Base-by-base conservation (phyloP, 2,797 vertebrate genomes). In the Xiphophorus birchmanni region DNA sequence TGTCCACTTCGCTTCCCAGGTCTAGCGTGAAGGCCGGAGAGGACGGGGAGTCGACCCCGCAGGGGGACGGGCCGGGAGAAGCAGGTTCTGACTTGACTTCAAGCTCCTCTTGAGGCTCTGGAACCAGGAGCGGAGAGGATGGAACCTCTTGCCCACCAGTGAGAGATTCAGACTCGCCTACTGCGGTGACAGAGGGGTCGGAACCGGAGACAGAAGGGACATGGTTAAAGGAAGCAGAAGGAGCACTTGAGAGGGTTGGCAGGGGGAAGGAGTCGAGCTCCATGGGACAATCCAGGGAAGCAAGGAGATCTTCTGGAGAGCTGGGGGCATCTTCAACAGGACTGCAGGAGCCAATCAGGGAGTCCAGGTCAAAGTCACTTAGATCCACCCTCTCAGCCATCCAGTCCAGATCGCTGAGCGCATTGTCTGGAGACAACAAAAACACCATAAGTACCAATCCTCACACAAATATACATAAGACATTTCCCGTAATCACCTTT, bases 311-410 rank as follows among this genome's bases (percentile, higher is more conserved):
- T 63, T 97, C 96, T 88, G 96, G 93, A 84, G 97, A 96, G 93
- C 95, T 92, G 81, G 96, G 95, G 83, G 95, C 88, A 93, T 96
- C 97, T 81, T 97, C 95, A 83, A 63, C 23, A 29, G 97, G 95
- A 93, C 95, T 95, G 85, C 93, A 95, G 80, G 97, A 90, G 88
- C 93, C 94, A 89, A 98, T 96, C 78, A 98, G 94, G 35, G 96
- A 96, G 91, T 97, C 97, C 80, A 98, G 96, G 91, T 99, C 97
- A 77, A 98, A 96, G 92, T 97, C 97, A 18, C 95, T 97, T 90
- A 99, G 95, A 93, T 99, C 97, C 93, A 98, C 94, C 92, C 96
- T 97, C 95, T 98, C 97, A 79, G 97, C 95, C 98, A 99, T 99
- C 98, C 98, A 99, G 91, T 98, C 97, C 93, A 98, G 96, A 94